phyloP scores from a whole-genome alignment of 2,797 vertebrate genomes.

The Scarus forsteni region DNA sequence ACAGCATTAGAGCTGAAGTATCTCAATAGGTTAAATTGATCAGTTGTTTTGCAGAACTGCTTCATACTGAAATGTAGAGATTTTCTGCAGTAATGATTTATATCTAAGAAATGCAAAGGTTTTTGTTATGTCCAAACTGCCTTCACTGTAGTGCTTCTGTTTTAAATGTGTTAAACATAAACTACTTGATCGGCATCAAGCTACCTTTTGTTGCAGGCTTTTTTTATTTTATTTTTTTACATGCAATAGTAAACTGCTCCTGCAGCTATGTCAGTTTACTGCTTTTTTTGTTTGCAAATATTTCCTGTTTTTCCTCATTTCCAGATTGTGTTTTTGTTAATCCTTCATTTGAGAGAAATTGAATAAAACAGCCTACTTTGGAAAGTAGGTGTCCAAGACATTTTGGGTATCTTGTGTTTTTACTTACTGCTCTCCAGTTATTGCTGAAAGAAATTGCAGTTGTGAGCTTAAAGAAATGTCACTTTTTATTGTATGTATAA shows the following conservation, averaged over 20 bases:
- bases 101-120: constrained; percentile 28
- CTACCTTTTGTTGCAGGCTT: background rate
- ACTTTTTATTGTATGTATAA: constrained; percentile 68
- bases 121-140: constrained; percentile 45
- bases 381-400: background rate
- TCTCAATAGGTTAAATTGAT: constrained; percentile 1
- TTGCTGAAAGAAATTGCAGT: background rate
- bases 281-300: constrained; percentile 1
- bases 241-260: background rate
- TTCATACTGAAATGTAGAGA: background rate
- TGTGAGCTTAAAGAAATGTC: constrained; percentile 22
- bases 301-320: background rate
- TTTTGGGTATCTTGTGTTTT: background rate
- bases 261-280: background rate
- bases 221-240: constrained; percentile 14
- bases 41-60: no score
- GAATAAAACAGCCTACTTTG: constrained; percentile 11
- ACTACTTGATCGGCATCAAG: constrained; percentile 8
- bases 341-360: constrained; percentile 14
- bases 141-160: constrained; percentile 17
- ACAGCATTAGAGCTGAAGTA: constrained; percentile 6
- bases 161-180: constrained; percentile 53
- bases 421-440: background rate
- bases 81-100: constrained; percentile 21
- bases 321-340: background rate